These are phyloP conservation scores for Chrysomela aeneicollis DNA, from an alignment of 2,888 invertebrate genomes.

Conservation along the genomic window DNA sequence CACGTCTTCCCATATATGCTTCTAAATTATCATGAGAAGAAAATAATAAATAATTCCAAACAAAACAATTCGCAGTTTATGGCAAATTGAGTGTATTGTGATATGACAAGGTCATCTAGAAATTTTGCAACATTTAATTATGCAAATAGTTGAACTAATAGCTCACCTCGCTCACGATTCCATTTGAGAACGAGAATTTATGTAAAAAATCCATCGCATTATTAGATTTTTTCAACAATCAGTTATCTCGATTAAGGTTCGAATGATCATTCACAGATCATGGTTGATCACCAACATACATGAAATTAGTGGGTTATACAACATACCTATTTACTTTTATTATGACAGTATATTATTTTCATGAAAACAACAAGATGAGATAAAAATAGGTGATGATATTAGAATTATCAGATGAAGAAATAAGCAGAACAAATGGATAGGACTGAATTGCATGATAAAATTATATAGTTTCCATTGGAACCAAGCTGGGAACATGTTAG, in stretches of 20 bases:
- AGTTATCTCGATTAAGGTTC: neutral
- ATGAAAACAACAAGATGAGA: too few species aligned
- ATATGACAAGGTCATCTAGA: neutral
- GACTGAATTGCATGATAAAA: too few species aligned
- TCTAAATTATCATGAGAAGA: neutral
- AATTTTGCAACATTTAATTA: neutral
- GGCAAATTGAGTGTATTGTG: neutral
- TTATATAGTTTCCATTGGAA: too few species aligned
- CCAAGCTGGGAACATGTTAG: too few species aligned
- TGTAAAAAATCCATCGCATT: neutral
- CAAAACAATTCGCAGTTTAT: constrained; percentile 2
- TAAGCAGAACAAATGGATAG: neutral
- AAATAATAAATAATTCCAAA: neutral
- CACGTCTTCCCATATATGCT: neutral
- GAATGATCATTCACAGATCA: neutral
- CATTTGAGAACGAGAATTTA: neutral
- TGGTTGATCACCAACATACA: neutral
- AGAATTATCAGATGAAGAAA: neutral
- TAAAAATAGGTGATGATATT: neutral
- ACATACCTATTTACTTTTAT: neutral
- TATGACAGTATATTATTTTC: too few species aligned
- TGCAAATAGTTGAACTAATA: neutral
- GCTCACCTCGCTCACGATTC: neutral
- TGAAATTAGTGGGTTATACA: neutral
- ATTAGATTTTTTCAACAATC: neutral